These are phyloP conservation scores for Patiria miniata DNA, from an alignment of 35 echinoderm and acorn worm genomes.

Conservation along the genomic window DNA sequence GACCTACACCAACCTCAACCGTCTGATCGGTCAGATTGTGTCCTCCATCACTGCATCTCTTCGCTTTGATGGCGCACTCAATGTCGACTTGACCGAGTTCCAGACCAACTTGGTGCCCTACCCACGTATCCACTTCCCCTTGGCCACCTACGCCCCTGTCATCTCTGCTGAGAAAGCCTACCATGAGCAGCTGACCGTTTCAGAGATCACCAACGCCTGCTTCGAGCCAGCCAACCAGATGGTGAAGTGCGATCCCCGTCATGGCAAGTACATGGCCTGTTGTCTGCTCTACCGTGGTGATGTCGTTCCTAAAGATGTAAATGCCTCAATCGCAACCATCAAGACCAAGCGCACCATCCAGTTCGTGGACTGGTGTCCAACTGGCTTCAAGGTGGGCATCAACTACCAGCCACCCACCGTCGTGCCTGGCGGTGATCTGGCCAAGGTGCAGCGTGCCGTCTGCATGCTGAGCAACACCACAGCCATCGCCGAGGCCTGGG, in stretches of 20 bases:
- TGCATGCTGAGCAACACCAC: slow-evolving; percentile 98
- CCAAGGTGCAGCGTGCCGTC: slow-evolving; percentile 90
- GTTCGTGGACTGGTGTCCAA: slow-evolving; percentile 99
- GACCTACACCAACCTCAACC: too few relatives aligned
- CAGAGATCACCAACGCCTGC: slow-evolving; percentile 67
- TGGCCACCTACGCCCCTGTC: slow-evolving; percentile 71
- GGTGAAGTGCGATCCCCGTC: slow-evolving; percentile 89
- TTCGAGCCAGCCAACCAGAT: slow-evolving; percentile 84
- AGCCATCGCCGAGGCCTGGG: slow-evolving; percentile 92
- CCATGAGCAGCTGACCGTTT: slow-evolving; percentile 80
- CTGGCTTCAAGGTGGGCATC: slow-evolving; percentile 95
- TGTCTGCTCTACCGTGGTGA: slow-evolving; percentile 79
- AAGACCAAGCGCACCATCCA: slow-evolving; percentile 99
- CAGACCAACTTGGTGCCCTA: slow-evolving; percentile 99
- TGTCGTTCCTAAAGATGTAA: slow-evolving; percentile 82
- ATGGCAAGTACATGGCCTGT: slow-evolving; percentile 91
- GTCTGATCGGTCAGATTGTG: too few relatives aligned
- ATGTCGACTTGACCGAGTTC: slow-evolving; percentile 96
- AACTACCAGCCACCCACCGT: slow-evolving; percentile 95
- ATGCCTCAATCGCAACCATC: slow-evolving; percentile 72
- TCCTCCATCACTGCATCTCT: too few relatives aligned
- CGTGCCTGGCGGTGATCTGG: slow-evolving; percentile 89
- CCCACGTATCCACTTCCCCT: slow-evolving; percentile 93
- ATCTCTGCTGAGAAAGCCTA: slow-evolving; percentile 86
- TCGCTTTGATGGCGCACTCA: too few relatives aligned